Conservation (phyloP, 2,888 invertebrate species). For the Phengaris alcon region DNA sequence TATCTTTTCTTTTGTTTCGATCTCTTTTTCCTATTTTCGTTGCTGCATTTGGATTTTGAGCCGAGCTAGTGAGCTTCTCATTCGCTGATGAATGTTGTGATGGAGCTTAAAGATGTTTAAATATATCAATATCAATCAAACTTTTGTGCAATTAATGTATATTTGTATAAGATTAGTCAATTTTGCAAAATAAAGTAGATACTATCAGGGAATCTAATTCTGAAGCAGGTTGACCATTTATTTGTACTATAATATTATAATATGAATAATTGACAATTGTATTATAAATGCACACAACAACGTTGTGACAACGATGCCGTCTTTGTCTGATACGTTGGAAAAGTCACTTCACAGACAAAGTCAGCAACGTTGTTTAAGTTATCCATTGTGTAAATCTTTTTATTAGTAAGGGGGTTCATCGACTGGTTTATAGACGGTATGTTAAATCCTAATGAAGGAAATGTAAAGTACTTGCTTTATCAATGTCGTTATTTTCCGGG, state of each 20-base stretch:
- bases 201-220: no score
- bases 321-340: no score
- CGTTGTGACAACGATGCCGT: no score
- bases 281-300: no score
- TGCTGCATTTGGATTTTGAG: background rate
- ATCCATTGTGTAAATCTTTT: no score
- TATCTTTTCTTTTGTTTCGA: slow-evolving; percentile 2
- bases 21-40: slow-evolving; percentile 1
- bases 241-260: no score
- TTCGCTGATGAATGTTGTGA: background rate
- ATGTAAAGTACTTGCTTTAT: background rate
- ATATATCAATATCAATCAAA: background rate
- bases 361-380: no score
- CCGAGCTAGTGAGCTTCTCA: background rate
- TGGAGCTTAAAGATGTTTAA: background rate
- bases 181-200: no score
- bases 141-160: background rate
- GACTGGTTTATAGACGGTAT: background rate
- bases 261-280: no score
- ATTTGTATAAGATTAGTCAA: background rate
- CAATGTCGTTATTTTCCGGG: slow-evolving; percentile 11
- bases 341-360: no score
- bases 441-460: background rate
- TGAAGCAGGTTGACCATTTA: no score
- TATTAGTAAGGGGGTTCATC: no score